Evolutionary conservation across 2,797 vertebrate genomes (phyloP), one percentile per base, ranked within the genome.

Genomic region (Propithecus deckenii): DNA sequence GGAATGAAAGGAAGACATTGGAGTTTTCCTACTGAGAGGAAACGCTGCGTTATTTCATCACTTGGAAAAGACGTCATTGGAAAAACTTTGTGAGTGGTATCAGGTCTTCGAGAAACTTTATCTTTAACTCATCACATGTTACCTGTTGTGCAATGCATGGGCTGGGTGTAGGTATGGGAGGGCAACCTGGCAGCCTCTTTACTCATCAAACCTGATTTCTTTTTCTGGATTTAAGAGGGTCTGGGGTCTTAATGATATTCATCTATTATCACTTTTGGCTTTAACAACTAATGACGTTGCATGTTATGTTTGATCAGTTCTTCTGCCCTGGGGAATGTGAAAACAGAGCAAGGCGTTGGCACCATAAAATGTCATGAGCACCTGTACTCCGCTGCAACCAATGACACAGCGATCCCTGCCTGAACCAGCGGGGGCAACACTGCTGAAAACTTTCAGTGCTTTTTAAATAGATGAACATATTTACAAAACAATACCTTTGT

Each of bases 381-480:
- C 63, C 22, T 30, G 50, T 11, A 23, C 35, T 25, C 13, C 30
- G 12, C 35, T 41, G 80, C 0, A 20, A 13, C 74, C 17, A 38
- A 9, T 4, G 78, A n/a, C 50, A 41, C 4, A 15, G 11, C 5
- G 18, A 7, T 41, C 35, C 23, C 3, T 20, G 12, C 85, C 76
- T 79, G 93, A 91, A 93, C 74, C 72, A 61, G 78, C 87, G 52
- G 25, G 41, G 84, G 92, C 96, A 41, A 25, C 92, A 78, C 74
- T 87, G 96, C 91, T 96, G 84, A 96, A 97, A 98, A 91, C 38
- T 94, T 96, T 89, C 65, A 93, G 76, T 88, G 80, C 94, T 98
- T 97, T 98, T 96, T 90, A 96, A 93, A 91, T 50, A 97, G 96
- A 96, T 87, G 90, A 97, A 98, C 69, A 83, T 76, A 91, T 93